Percentiles rank a stretch among this genome's conserved stretches.
These are phyloP conservation scores for Anarrhichthys ocellatus DNA, from an alignment of 2,113 vertebrate species.

Conservation along the genomic window DNA sequence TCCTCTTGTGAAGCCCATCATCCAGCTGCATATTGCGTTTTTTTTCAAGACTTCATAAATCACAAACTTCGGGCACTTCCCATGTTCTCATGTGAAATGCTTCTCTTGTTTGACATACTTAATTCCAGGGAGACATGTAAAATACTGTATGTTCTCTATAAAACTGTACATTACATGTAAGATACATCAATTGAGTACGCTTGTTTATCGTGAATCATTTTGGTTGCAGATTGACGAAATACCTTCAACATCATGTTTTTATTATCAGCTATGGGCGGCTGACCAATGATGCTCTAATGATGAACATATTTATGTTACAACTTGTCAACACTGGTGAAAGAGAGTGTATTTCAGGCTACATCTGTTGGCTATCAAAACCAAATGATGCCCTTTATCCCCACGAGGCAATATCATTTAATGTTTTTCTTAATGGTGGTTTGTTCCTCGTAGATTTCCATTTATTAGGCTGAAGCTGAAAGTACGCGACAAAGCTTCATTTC, in stretches of 20 bases:
- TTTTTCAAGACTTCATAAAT: slow-evolving; percentile 34
- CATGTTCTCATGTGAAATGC: slow-evolving; percentile 25
- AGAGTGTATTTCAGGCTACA: slow-evolving; percentile 35
- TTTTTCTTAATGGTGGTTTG: slow-evolving; percentile 30
- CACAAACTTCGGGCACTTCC: slow-evolving; percentile 17
- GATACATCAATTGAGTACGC: not conserved
- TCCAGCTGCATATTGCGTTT: slow-evolving; percentile 43
- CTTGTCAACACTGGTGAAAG: slow-evolving; percentile 27
- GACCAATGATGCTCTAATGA: slow-evolving; percentile 7
- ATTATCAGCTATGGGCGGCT: slow-evolving; percentile 22
- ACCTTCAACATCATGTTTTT: slow-evolving; percentile 10
- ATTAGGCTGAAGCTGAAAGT: slow-evolving; percentile 49
- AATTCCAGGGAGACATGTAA: slow-evolving; percentile 10
- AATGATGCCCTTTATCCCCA: slow-evolving; percentile 41
- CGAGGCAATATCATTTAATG: slow-evolving; percentile 36
- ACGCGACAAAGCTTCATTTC: slow-evolving; percentile 49
- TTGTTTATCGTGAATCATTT: slow-evolving; percentile 10
- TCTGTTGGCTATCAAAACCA: slow-evolving; percentile 43
- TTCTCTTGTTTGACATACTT: slow-evolving; percentile 22
- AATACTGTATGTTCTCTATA: slow-evolving; percentile 26
- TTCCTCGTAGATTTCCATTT: slow-evolving; percentile 42
- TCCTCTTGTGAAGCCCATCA: slow-evolving; percentile 38
- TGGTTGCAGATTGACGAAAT: not conserved
- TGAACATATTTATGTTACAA: slow-evolving; percentile 21
- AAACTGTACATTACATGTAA: not conserved